phyloP scores from a whole-genome alignment of 1,140 invertebrate genomes.

The Calliopsis andreniformis region DNA sequence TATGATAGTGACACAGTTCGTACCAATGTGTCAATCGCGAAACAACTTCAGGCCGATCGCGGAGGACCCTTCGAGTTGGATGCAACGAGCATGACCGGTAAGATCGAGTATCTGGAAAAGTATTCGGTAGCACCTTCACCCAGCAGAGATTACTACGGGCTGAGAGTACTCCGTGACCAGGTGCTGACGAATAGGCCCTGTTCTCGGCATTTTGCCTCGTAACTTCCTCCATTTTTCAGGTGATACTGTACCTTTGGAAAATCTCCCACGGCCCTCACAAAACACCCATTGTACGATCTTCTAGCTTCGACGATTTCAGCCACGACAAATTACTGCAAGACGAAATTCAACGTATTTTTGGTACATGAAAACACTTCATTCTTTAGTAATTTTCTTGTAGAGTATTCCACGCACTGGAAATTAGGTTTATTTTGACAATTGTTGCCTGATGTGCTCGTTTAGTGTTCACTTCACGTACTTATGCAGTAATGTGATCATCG shows the following conservation, averaged over 20 bases:
- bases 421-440: background rate
- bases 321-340: constrained; percentile 71
- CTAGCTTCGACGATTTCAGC: constrained; percentile 68
- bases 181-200: constrained; percentile 54
- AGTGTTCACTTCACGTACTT: no score
- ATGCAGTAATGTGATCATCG: no score
- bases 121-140: constrained; percentile 79
- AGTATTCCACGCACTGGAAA: background rate
- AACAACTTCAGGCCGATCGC: constrained; percentile 23
- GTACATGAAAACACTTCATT: constrained; percentile 42
- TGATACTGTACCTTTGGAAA: constrained; percentile 78
- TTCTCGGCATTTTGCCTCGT: constrained; percentile 18
- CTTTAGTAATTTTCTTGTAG: background rate
- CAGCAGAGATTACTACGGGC: constrained; percentile 80
- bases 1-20: background rate
- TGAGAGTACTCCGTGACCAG: constrained; percentile 67
- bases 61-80: background rate
- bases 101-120: constrained; percentile 70
- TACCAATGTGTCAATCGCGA: background rate
- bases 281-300: constrained; percentile 63
- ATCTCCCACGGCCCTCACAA: constrained; percentile 78
- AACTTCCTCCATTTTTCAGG: constrained; percentile 59
- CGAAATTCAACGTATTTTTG: constrained; percentile 74
- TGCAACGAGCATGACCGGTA: constrained; percentile 60
- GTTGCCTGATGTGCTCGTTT: no score